Percentiles rank a stretch among this genome's conserved stretches.
Conservation (phyloP, 2,888 invertebrate genomes). For the Leptopterna dolabrata region DNA sequence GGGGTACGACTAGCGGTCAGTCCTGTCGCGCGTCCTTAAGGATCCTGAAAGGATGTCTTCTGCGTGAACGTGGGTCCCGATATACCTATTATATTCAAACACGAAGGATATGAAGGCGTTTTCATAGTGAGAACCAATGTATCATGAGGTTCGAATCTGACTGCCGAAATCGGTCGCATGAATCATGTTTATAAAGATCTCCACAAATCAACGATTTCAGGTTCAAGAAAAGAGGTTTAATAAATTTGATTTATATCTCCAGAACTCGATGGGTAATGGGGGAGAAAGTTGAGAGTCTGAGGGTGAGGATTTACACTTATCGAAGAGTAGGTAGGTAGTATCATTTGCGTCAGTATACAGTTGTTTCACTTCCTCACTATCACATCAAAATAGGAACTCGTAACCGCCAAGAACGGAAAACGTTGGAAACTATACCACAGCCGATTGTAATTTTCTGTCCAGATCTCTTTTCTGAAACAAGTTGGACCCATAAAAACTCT, state of each 20-base stretch:
- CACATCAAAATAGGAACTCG: no score
- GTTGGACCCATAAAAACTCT: no score
- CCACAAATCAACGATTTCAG: background rate
- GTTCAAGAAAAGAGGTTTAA: background rate
- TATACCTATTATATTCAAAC: background rate
- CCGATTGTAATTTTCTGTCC: no score
- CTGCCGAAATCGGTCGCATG: slow-evolving; percentile 6
- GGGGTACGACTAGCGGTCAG: no score
- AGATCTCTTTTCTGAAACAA: no score
- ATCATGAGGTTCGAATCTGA: slow-evolving; percentile 9
- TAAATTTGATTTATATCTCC: background rate
- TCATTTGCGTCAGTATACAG: background rate
- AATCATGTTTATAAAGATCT: background rate
- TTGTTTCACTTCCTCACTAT: background rate
- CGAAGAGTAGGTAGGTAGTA: background rate
- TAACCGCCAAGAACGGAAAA: no score
- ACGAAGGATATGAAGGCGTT: background rate
- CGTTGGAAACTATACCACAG: no score
- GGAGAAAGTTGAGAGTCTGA: background rate
- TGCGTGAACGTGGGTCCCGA: background rate
- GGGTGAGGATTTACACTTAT: background rate
- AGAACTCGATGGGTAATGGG: background rate
- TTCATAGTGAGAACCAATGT: background rate
- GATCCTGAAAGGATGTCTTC: background rate
- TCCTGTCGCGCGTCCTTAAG: no score